Percentiles rank a stretch among this genome's conserved stretches.
phyloP scores from a whole-genome alignment of 2,888 invertebrate genomes.

The Acleris emargana region DNA sequence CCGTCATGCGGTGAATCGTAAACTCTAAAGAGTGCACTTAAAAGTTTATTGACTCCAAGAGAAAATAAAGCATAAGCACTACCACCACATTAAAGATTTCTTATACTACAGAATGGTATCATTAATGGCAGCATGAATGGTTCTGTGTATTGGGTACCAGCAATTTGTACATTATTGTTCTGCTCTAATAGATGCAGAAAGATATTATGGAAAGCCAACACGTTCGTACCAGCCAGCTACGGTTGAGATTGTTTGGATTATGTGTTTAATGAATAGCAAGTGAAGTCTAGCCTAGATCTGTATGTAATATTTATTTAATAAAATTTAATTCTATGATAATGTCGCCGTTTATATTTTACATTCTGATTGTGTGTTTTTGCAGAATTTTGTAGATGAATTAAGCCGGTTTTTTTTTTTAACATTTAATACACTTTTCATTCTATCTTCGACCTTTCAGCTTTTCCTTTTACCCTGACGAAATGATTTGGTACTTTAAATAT shows the following conservation, averaged over 20 bases:
- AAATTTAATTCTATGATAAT: no score
- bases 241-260: conserved; percentile 6
- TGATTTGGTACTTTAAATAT: background rate
- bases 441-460: background rate
- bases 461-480: background rate
- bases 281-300: no score
- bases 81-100: conserved; percentile 36
- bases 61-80: conserved; percentile 25
- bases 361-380: no score
- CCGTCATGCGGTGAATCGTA: conserved; percentile 9
- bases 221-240: background rate
- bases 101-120: conserved; percentile 37
- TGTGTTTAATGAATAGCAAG: background rate
- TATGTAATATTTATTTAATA: no score
- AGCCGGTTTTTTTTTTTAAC: no score
- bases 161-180: conserved; percentile 50
- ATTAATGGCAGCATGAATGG: conserved; percentile 34
- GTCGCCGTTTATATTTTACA: no score
- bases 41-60: conserved; percentile 33
- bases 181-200: conserved; percentile 46
- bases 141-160: conserved; percentile 31
- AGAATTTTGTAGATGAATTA: no score
- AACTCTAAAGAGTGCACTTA: conserved; percentile 17
- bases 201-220: conserved; percentile 41
- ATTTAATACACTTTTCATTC: no score